These are phyloP conservation scores for Cheirogaleus medius DNA, from an alignment of 2,113 vertebrate species.

Conservation along the genomic window DNA sequence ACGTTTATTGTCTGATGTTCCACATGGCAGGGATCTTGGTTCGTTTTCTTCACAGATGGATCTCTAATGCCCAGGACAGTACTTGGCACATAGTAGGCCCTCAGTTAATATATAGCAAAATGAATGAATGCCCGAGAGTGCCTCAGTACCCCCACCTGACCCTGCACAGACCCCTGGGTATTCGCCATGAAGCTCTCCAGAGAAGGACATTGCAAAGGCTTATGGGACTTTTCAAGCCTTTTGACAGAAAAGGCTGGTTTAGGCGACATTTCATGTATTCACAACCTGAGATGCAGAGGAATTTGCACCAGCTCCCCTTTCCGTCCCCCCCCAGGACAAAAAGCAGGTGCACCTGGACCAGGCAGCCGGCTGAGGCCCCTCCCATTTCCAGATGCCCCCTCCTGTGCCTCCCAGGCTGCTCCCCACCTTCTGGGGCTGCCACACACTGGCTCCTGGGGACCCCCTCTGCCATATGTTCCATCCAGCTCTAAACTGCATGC, in stretches of 20 bases:
- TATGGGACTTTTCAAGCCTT: background rate
- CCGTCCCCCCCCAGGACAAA: background rate
- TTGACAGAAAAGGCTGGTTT: background rate
- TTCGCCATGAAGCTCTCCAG: background rate
- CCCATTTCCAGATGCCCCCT: background rate
- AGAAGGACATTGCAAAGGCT: background rate
- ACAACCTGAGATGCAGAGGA: background rate
- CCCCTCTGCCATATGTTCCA: conserved; percentile 70
- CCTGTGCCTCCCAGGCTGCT: background rate
- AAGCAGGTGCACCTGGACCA: conserved; percentile 46
- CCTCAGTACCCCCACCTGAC: background rate
- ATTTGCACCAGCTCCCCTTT: background rate
- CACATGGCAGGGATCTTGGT: background rate
- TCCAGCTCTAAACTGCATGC: conserved; percentile 71
- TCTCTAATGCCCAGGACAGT: background rate
- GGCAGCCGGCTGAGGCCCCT: background rate
- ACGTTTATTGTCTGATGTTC: background rate
- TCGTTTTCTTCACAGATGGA: background rate
- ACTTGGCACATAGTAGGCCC: background rate
- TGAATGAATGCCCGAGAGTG: background rate
- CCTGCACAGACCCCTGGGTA: background rate
- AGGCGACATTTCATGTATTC: background rate
- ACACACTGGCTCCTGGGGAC: conserved; percentile 68
- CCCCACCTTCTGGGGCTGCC: conserved; percentile 10
- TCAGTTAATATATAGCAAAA: background rate